These are phyloP conservation scores for Cirrhinus mrigala DNA, from an alignment of 2,797 vertebrate species.

Conservation along the genomic window DNA sequence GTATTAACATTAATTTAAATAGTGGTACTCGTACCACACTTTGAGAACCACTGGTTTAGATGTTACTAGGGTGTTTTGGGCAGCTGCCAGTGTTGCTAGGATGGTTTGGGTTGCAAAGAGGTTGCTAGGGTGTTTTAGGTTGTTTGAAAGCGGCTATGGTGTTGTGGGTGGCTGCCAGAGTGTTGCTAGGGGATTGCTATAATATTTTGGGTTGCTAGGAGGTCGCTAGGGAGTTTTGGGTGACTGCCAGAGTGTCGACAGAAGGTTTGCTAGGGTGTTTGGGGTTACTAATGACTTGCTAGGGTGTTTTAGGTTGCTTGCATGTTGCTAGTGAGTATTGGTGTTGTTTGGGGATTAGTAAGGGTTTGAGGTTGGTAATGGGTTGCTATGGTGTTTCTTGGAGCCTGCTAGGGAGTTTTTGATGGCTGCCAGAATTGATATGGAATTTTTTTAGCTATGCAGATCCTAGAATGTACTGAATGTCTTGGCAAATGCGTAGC, in stretches of 20 bases:
- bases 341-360: background rate
- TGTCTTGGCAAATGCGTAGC: background rate
- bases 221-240: background rate
- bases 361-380: background rate
- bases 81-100: too few relatives aligned
- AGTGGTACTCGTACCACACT: too few relatives aligned
- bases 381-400: too few relatives aligned
- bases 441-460: background rate
- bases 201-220: background rate
- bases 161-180: background rate
- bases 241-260: background rate
- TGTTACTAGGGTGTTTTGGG: too few relatives aligned
- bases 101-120: too few relatives aligned
- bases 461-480: background rate
- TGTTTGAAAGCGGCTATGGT: background rate
- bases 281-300: too few relatives aligned
- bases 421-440: background rate
- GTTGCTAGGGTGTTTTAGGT: too few relatives aligned
- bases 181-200: background rate
- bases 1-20: too few relatives aligned
- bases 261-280: background rate
- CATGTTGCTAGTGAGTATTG: background rate
- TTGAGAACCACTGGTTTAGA: too few relatives aligned
- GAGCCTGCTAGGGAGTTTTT: background rate
- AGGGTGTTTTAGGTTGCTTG: background rate